These are phyloP conservation scores for Hemibagrus guttatus DNA, from an alignment of 2,797 vertebrate species.

Conservation along the genomic window DNA sequence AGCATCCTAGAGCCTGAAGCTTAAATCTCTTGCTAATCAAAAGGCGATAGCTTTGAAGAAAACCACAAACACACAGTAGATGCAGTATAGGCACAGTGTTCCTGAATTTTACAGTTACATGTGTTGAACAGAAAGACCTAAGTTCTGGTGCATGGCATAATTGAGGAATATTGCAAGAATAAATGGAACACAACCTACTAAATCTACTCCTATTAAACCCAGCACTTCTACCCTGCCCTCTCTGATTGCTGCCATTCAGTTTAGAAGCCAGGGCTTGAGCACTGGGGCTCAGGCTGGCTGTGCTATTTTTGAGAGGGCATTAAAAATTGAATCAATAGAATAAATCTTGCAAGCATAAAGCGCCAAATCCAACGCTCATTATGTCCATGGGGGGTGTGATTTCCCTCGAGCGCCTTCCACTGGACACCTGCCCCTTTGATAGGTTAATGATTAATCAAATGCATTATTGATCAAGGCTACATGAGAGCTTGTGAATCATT, in stretches of 20 bases:
- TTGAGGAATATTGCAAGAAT: constrained; percentile 16
- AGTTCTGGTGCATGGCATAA: constrained; percentile 13
- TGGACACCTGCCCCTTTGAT: constrained; percentile 41
- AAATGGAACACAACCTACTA: not conserved
- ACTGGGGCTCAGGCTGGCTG: not conserved
- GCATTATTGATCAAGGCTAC: constrained; percentile 49
- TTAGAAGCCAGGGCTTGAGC: not conserved
- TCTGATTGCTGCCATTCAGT: constrained; percentile 20
- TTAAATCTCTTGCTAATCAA: not conserved
- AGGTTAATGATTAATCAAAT: constrained; percentile 50
- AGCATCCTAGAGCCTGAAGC: not conserved
- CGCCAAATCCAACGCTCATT: constrained; percentile 23
- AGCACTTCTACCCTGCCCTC: constrained; percentile 9
- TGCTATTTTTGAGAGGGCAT: constrained; percentile 50
- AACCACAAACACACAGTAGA: not conserved
- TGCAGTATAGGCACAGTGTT: not conserved
- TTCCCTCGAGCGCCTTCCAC: constrained; percentile 24
- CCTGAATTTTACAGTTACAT: not conserved
- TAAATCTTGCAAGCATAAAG: constrained; percentile 52
- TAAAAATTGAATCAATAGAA: constrained; percentile 56
- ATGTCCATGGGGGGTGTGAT: constrained; percentile 42
- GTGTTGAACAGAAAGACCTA: not conserved
- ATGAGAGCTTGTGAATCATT: constrained; percentile 16
- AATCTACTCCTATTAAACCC: constrained; percentile 1
- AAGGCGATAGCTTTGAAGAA: constrained; percentile 1